These are phyloP conservation scores for Agonopterix arenella DNA, from an alignment of 2,888 invertebrate species.

Conservation along the genomic window DNA sequence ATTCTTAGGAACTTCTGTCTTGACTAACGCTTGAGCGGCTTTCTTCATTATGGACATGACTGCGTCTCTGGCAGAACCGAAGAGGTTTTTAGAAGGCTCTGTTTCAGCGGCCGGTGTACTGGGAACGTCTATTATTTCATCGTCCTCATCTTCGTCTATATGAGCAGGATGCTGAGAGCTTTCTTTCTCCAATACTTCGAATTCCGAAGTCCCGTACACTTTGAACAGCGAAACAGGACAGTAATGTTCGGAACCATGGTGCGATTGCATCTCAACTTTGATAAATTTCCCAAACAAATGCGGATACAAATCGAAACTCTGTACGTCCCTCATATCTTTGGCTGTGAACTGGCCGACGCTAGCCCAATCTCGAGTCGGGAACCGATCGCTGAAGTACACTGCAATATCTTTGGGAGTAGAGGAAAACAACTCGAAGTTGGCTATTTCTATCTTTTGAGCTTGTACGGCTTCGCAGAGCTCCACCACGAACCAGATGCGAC, in stretches of 20 bases:
- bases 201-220: slow-evolving; percentile 95
- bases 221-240: slow-evolving; percentile 98
- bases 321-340: slow-evolving; percentile 90
- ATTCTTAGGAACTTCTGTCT: slow-evolving; percentile 80
- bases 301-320: slow-evolving; percentile 88
- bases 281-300: slow-evolving; percentile 93
- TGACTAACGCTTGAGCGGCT: slow-evolving; percentile 90
- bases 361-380: slow-evolving; percentile 95
- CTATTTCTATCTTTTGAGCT: slow-evolving; percentile 95
- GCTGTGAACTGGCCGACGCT: slow-evolving; percentile 92
- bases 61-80: slow-evolving; percentile 92
- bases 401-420: slow-evolving; percentile 96
- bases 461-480: slow-evolving; percentile 99
- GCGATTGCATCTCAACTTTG: slow-evolving; percentile 93
- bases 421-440: slow-evolving; percentile 98
- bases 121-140: slow-evolving; percentile 80
- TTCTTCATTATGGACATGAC: slow-evolving; percentile 95
- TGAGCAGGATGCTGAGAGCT: slow-evolving; percentile 80
- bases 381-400: slow-evolving; percentile 91
- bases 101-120: slow-evolving; percentile 60
- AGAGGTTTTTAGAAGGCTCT: slow-evolving; percentile 82
- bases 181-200: slow-evolving; percentile 91
- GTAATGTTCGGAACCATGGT: slow-evolving; percentile 97
- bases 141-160: slow-evolving; percentile 81
- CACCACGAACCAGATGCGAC: slow-evolving; percentile 95